phyloP scores from a whole-genome alignment of 2,113 vertebrate species.

The Ifrita kowaldi region DNA sequence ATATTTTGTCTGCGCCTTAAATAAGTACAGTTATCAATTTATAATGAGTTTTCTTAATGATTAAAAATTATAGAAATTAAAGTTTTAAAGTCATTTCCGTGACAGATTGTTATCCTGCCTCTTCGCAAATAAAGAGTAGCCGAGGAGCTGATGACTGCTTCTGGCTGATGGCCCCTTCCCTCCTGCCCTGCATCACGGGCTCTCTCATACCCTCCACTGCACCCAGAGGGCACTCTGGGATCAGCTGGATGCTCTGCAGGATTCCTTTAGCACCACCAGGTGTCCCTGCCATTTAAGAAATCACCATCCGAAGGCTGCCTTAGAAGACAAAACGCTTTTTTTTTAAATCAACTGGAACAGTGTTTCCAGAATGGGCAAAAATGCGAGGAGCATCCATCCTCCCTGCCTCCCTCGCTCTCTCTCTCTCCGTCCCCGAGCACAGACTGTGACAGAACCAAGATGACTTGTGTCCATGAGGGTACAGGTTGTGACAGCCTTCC shows the following conservation, averaged over 20 bases:
- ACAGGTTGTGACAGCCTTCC: neutral
- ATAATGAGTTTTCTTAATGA: neutral
- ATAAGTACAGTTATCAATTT: neutral
- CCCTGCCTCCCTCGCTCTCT: neutral
- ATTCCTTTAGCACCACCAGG: neutral
- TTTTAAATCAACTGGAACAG: neutral
- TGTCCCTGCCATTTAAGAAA: conserved; percentile 39
- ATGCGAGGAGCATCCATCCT: neutral
- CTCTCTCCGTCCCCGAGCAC: accelerated
- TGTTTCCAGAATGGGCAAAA: neutral
- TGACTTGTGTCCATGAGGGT: accelerated
- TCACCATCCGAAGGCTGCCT: neutral
- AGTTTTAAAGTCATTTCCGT: neutral
- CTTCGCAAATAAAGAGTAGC: neutral
- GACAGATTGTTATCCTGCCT: neutral
- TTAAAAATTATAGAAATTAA: neutral
- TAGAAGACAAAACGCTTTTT: neutral
- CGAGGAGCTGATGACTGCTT: accelerated
- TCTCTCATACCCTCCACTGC: accelerated
- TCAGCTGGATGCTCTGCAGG: neutral
- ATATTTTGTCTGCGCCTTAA: neutral
- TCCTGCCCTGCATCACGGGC: neutral
- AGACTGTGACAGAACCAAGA: neutral
- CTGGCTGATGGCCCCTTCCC: neutral
- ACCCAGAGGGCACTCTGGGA: neutral